These are phyloP conservation scores for Cyrtodaria siliqua DNA, from an alignment of 2,888 invertebrate genomes.

Conservation along the genomic window DNA sequence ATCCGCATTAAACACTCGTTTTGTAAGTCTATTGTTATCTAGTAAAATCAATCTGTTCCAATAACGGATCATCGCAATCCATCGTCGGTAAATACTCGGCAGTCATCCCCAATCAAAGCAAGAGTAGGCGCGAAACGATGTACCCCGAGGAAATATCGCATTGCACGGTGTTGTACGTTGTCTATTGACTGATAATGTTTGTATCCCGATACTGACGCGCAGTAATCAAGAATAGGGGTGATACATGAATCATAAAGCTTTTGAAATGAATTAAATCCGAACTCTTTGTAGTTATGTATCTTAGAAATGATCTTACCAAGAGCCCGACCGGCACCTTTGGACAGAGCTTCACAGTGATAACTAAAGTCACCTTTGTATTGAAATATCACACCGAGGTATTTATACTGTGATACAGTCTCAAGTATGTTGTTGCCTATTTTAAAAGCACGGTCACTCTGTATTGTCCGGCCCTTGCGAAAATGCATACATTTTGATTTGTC, in stretches of 20 bases:
- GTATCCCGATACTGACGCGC: conserved; percentile 28
- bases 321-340: conserved; percentile 33
- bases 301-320: conserved; percentile 27
- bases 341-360: conserved; percentile 10
- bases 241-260: conserved; percentile 39
- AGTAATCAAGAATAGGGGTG: conserved; percentile 27
- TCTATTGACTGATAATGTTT: conserved; percentile 23
- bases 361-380: conserved; percentile 9
- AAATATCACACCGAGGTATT: conserved; percentile 23
- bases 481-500: conserved; percentile 15
- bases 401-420: conserved; percentile 25
- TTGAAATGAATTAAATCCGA: conserved; percentile 25
- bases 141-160: conserved; percentile 44
- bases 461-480: conserved; percentile 6
- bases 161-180: conserved; percentile 37
- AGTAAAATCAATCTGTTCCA: too few relatives aligned
- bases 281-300: conserved; percentile 33
- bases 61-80: too few relatives aligned
- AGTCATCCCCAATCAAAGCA: conserved; percentile 36
- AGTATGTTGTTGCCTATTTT: conserved; percentile 20
- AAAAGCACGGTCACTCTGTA: background rate
- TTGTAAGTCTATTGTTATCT: too few relatives aligned
- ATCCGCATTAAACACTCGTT: too few relatives aligned
- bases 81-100: too few relatives aligned
- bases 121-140: conserved; percentile 30